Evolutionary conservation across 2,113 vertebrate genomes (phyloP).

Genomic region (Semicossyphus pulcher): DNA sequence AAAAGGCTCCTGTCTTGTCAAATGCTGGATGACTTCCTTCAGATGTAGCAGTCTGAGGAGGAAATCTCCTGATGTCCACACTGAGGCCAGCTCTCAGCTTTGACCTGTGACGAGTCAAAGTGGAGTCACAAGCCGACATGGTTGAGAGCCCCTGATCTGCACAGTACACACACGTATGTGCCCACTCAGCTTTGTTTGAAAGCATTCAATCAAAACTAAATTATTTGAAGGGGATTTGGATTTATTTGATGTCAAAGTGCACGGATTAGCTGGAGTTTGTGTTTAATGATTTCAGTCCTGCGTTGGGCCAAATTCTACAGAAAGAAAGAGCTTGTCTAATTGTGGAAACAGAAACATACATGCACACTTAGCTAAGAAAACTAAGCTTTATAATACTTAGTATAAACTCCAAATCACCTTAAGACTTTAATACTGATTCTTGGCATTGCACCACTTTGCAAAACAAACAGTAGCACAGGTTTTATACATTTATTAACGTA

Average conservation of each 20-base stretch:
- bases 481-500: constrained; percentile 42
- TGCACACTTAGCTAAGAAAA: background rate
- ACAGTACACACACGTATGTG: background rate
- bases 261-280: background rate
- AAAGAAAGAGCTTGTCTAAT: background rate
- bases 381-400: background rate
- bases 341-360: background rate
- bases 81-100: constrained; percentile 7
- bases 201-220: background rate
- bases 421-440: background rate
- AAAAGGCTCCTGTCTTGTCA: background rate
- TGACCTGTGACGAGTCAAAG: constrained; percentile 2
- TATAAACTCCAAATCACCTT: background rate
- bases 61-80: background rate
- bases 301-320: background rate
- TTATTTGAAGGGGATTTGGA: background rate
- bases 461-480: background rate
- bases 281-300: background rate
- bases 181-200: background rate
- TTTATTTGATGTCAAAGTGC: background rate
- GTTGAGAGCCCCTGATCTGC: background rate
- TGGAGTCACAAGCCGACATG: background rate
- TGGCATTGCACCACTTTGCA: background rate
- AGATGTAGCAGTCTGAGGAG: background rate
- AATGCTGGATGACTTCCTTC: background rate